Percentiles rank a stretch among this genome's conserved stretches.
Evolutionary conservation across 2,797 vertebrate genomes (phyloP).

Genomic region (Ciconia nigra): DNA sequence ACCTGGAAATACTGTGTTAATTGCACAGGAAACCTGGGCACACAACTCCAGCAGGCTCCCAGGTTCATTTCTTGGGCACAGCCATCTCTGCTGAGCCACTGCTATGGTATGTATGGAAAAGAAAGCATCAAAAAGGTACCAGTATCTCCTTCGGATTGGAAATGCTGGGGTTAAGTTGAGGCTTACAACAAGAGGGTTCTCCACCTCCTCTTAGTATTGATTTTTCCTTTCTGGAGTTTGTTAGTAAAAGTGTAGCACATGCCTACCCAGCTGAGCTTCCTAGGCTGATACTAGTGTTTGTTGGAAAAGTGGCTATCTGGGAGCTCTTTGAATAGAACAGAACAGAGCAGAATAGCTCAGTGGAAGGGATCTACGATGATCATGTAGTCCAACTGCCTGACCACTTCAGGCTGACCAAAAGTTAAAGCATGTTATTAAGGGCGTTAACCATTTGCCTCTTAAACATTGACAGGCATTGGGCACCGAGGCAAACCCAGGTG

Average conservation of each 20-base stretch:
- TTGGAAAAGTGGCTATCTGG: not conserved
- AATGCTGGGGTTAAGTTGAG: not conserved
- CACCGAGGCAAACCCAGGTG: not conserved
- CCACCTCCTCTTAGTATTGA: accelerated
- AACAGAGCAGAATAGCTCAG: not conserved
- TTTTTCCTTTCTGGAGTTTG: not conserved
- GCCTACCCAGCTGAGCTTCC: not conserved
- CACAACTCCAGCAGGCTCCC: not conserved
- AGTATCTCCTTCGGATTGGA: not conserved
- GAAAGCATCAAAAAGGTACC: not conserved
- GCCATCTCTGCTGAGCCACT: not conserved
- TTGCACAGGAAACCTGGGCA: not conserved
- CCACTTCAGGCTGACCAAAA: not conserved
- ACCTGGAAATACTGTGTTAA: not conserved
- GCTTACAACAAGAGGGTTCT: not conserved
- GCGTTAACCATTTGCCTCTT: not conserved
- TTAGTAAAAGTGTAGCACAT: not conserved
- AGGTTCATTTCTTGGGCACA: not conserved
- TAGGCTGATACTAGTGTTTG: not conserved
- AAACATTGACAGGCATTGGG: not conserved
- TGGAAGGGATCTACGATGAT: not conserved
- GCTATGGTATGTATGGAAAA: not conserved
- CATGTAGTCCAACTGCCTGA: not conserved
- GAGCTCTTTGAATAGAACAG: not conserved
- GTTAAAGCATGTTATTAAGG: not conserved